Percentiles rank a stretch among this genome's conserved stretches.
Evolutionary conservation across 2,888 invertebrate genomes (phyloP).

Genomic region (Diloba caeruleocephala): DNA sequence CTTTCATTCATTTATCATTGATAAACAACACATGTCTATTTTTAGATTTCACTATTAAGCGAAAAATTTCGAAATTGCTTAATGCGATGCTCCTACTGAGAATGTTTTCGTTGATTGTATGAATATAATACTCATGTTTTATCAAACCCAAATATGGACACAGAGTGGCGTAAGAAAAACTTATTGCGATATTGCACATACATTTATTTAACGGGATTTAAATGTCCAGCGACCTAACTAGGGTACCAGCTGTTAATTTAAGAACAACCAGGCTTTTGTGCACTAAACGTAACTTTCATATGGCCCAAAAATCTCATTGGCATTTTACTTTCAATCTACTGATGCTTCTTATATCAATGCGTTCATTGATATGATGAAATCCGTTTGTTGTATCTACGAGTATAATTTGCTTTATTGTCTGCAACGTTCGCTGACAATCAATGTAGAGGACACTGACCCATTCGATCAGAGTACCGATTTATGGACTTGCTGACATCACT

Average conservation of each 20-base stretch:
- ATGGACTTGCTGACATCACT: conserved; percentile 63
- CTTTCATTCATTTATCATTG: too few relatives aligned
- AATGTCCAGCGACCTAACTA: conserved; percentile 67
- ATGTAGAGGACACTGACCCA: conserved; percentile 79
- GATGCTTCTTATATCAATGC: conserved; percentile 56
- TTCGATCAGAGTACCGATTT: conserved; percentile 71
- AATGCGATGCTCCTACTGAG: conserved; percentile 42
- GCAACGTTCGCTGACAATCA: conserved; percentile 71
- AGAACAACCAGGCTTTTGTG: conserved; percentile 62
- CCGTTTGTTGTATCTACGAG: conserved; percentile 59
- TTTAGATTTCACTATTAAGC: conserved; percentile 4
- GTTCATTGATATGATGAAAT: conserved; percentile 61
- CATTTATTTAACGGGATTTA: conserved; percentile 65
- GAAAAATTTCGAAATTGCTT: conserved; percentile 25
- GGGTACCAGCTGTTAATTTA: conserved; percentile 68
- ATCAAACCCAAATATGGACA: conserved; percentile 49
- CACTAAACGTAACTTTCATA: conserved; percentile 51
- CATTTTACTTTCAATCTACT: too few relatives aligned
- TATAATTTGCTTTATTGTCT: conserved; percentile 78
- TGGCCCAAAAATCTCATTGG: too few relatives aligned
- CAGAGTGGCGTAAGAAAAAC: conserved; percentile 42
- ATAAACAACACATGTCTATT: conserved; percentile 5
- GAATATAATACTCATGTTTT: conserved; percentile 51
- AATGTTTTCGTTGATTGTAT: conserved; percentile 46
- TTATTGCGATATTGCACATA: conserved; percentile 59